A percentile compares a stretch with the other conserved stretches of the same genome.
Evolutionary conservation across 1,140 invertebrate genomes (phyloP).

Genomic region (Calephelis nemesis): DNA sequence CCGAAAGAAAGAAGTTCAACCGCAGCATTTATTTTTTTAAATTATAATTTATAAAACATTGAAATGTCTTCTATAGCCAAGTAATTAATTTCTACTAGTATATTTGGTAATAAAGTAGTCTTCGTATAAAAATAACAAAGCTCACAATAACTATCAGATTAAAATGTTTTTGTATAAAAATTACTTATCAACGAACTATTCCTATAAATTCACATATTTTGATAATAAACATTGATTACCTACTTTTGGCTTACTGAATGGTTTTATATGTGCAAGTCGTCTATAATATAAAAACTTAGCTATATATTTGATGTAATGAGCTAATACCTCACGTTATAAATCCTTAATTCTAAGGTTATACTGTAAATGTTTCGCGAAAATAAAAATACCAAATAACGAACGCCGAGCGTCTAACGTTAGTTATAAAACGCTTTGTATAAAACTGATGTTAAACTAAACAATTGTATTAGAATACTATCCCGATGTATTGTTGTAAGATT

Average conservation of each 20-base stretch:
- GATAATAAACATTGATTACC: conserved; percentile 56
- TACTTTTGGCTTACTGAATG: conserved; percentile 58
- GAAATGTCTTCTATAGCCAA: not conserved
- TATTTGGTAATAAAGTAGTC: not conserved
- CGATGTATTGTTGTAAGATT: conserved; percentile 47
- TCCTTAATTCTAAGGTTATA: conserved; percentile 15
- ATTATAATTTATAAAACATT: too few species aligned
- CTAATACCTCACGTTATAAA: conserved; percentile 50
- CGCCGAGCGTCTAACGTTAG: conserved; percentile 5
- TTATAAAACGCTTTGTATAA: conserved; percentile 21
- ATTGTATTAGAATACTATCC: conserved; percentile 45
- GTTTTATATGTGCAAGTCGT: conserved; percentile 54
- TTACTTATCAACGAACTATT: conserved; percentile 59
- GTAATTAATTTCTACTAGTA: conserved; percentile 1
- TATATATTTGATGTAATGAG: conserved; percentile 57
- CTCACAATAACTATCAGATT: not conserved
- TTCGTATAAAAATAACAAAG: not conserved
- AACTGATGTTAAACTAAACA: conserved; percentile 28
- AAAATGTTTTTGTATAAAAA: conserved; percentile 23
- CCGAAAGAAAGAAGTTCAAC: not conserved
- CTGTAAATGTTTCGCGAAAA: conserved; percentile 17
- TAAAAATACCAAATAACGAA: conserved; percentile 9
- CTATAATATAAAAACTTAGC: conserved; percentile 46
- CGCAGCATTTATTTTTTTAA: too few species aligned
- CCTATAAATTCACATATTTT: conserved; percentile 65